These are phyloP conservation scores for Catagonus wagneri DNA, from an alignment of 2,113 vertebrate genomes.

Conservation along the genomic window DNA sequence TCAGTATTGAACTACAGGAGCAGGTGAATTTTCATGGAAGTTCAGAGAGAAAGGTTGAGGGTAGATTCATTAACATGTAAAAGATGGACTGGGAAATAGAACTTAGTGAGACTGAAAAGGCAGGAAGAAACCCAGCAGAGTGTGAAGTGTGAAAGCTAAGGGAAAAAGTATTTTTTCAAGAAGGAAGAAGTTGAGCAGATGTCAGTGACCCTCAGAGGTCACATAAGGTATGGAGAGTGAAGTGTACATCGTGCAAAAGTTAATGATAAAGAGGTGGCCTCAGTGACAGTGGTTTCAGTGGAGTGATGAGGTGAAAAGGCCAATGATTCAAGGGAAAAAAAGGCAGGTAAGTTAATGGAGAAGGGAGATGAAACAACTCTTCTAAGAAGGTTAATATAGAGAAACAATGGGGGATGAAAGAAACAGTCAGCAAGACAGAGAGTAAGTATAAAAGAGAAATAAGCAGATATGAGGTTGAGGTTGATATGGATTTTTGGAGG, in stretches of 20 bases:
- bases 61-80: neutral
- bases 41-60: neutral
- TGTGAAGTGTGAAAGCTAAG: neutral
- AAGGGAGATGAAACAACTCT: neutral
- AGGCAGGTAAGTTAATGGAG: slow-evolving; percentile 24
- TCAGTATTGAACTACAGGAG: neutral
- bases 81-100: neutral
- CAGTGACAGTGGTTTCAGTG: neutral
- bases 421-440: neutral
- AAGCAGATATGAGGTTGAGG: neutral
- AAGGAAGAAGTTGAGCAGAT: neutral
- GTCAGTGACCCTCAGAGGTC: neutral
- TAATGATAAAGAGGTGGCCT: neutral
- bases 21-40: neutral
- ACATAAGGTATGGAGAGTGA: neutral
- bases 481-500: neutral
- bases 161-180: neutral
- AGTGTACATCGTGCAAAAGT: neutral
- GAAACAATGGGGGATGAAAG: neutral
- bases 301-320: neutral
- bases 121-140: neutral
- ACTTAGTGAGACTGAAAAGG: neutral
- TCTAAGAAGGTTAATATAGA: neutral
- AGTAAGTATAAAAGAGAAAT: neutral
- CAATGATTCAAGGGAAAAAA: neutral